Conservation (phyloP, 2,888 invertebrate species). For the Sphaerophoria taeniata region DNA sequence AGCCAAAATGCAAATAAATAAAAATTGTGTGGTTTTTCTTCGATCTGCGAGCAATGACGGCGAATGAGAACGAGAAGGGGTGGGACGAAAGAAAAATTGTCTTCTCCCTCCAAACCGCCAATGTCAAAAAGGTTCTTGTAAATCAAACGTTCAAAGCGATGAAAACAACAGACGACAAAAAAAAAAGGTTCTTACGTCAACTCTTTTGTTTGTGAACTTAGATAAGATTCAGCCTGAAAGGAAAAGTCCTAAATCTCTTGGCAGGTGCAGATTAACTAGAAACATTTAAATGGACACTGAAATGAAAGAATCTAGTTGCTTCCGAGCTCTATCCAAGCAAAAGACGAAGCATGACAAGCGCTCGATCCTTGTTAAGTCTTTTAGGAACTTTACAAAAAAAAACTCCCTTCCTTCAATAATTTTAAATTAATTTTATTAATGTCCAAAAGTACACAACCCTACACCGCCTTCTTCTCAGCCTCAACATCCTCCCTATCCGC, state of each 20-base stretch:
- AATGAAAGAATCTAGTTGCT: too few species aligned
- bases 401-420: too few species aligned
- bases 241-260: too few species aligned
- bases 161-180: background rate
- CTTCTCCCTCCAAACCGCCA: background rate
- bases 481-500: slow-evolving; percentile 41
- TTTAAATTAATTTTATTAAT: too few species aligned
- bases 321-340: too few species aligned
- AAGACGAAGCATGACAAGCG: too few species aligned
- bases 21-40: slow-evolving; percentile 16
- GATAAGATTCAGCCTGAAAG: too few species aligned
- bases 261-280: too few species aligned
- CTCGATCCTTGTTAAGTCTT: too few species aligned
- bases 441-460: too few species aligned
- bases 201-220: background rate
- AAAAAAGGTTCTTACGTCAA: background rate
- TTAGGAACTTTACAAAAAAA: too few species aligned
- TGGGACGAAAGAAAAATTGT: background rate
- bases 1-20: background rate
- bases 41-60: background rate
- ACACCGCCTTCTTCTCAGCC: slow-evolving; percentile 35
- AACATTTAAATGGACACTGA: too few species aligned
- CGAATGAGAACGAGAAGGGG: background rate
- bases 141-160: background rate
- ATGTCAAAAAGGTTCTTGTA: background rate